Evolutionary conservation across 2,888 invertebrate species (phyloP), one percentile per base, ranked within the genome.

Genomic region (Plebejus melissa): DNA sequence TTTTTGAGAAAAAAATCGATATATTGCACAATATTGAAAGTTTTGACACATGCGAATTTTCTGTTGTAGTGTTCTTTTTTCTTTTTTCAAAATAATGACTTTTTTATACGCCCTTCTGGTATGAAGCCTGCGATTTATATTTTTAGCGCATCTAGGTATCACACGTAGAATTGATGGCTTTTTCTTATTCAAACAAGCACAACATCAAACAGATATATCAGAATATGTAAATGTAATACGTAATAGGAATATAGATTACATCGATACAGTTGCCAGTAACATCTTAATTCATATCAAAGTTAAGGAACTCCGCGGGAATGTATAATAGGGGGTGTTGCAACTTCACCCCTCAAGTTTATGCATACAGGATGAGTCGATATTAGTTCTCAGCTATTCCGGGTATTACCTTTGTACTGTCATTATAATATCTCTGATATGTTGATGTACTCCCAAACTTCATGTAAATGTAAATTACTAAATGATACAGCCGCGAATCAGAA

Each of bases 341-440:
- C 79, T 74, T 77, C 77, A 77, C 78, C 78, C 77, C 77, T 76
- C 76, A 86, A 89, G 86, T 90, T 89, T 86, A 86, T 87, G 90
- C 90, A 89, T 90, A 85, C 86, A 81, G 84, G 86, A 91, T 90
- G 88, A 89, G 84, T 82, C 82, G 80, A 84, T 88, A 89, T 89
- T 89, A 90, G 89, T 89, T 88, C 81, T 77, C 81, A 84, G 84
- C 84, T 85, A 65, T 65, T 65, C 32, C 13, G 32, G 65, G 83
- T 84, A 86, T 86, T 87, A 86, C 81, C 89, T 88, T 88, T 88
- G 88, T 88, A 83, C 82, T 83, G 82, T 83, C 85, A 85, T 90
- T 88, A 89, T 85, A 87, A 87, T 87, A 85, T 87, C 84, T 87
- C 79, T 87, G 88, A 87, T 86, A 85, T 88, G 87, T 83, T 86